These are phyloP conservation scores for Temnothorax rugatulus DNA, from an alignment of 2,888 invertebrate species.

Conservation along the genomic window DNA sequence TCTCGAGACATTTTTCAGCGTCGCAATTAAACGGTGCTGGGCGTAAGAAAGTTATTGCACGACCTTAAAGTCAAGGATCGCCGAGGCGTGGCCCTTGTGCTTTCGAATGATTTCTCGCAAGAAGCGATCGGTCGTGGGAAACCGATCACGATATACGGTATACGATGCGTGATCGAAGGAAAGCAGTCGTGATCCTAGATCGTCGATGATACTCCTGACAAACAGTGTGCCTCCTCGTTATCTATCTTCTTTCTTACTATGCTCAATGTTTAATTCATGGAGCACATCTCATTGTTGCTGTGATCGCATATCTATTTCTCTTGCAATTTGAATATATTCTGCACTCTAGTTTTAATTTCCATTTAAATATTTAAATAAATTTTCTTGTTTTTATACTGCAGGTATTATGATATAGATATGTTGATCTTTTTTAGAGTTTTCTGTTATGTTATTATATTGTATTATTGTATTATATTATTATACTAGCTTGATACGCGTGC, in stretches of 20 bases:
- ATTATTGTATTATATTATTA: background rate
- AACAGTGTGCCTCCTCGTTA: conserved; percentile 1
- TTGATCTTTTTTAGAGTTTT: background rate
- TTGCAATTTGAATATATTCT: background rate
- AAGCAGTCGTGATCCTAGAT: conserved; percentile 23
- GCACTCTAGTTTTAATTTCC: background rate
- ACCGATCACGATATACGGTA: background rate
- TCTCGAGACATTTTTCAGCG: background rate
- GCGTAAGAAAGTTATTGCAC: background rate
- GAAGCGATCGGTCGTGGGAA: conserved; percentile 25
- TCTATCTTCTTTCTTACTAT: background rate
- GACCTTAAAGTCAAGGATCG: background rate
- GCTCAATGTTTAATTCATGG: conserved; percentile 47
- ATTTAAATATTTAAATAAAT: conserved; percentile 17
- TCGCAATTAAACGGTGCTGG: background rate
- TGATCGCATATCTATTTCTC: conserved; percentile 32
- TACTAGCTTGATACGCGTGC: too few species aligned
- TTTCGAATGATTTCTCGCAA: conserved; percentile 3
- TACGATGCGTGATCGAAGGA: conserved; percentile 16
- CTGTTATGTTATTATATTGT: background rate
- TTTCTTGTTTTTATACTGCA: background rate
- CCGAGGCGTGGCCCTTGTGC: background rate
- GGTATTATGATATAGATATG: background rate
- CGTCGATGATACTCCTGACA: conserved; percentile 15
- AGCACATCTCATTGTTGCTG: background rate